Conservation (phyloP, 2,888 invertebrate genomes). For the Chalcosyrphus nemorum region DNA sequence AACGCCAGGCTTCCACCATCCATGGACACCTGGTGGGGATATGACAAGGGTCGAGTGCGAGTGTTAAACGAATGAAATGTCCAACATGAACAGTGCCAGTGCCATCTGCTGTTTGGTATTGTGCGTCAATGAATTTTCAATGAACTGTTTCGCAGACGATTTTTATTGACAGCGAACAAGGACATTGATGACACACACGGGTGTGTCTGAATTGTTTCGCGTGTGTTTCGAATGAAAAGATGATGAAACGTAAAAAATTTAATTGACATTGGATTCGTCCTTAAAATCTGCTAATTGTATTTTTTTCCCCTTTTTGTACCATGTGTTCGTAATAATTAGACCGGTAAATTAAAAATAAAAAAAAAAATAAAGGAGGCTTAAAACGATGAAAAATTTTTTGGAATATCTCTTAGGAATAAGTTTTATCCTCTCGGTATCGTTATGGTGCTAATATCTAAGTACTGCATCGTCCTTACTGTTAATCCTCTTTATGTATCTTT, state of each 20-base stretch:
- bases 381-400: too few relatives aligned
- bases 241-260: neutral
- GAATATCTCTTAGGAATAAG: too few relatives aligned
- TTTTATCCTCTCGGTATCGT: too few relatives aligned
- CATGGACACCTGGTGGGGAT: neutral
- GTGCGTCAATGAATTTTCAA: conserved; percentile 58
- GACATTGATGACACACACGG: conserved; percentile 31
- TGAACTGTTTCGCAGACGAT: conserved; percentile 40
- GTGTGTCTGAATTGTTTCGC: conserved; percentile 7
- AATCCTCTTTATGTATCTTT: too few relatives aligned
- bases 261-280: neutral
- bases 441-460: too few relatives aligned
- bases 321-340: too few relatives aligned
- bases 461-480: too few relatives aligned
- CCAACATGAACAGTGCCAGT: neutral
- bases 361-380: too few relatives aligned
- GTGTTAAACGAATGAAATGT: conserved; percentile 29
- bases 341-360: too few relatives aligned
- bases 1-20: neutral
- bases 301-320: neutral
- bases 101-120: conserved; percentile 49
- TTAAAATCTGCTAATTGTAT: neutral
- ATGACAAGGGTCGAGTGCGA: neutral
- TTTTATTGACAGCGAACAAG: conserved; percentile 52
- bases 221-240: neutral